A percentile compares a stretch with the other conserved stretches of the same genome.
Evolutionary conservation across 2,888 invertebrate species (phyloP).

Genomic region (Geotrupes spiniger): DNA sequence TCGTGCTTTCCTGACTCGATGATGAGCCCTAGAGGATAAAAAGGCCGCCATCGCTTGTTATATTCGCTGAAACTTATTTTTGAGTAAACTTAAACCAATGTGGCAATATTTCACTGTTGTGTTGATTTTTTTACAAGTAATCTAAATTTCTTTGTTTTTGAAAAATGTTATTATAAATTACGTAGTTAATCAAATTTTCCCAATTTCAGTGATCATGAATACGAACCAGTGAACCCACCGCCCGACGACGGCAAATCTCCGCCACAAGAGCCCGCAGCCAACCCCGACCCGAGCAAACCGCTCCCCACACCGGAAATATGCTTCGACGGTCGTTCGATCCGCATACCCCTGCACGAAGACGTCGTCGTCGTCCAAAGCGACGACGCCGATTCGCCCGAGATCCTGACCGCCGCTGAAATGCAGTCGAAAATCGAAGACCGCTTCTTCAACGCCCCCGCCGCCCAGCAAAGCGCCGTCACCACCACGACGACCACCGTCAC

Average conservation of each 20-base stretch:
- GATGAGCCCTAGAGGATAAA: too few species aligned
- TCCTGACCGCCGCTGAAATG: constrained; percentile 46
- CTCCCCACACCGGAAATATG: too few species aligned
- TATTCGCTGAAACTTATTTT: too few species aligned
- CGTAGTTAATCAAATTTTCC: too few species aligned
- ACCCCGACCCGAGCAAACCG: too few species aligned
- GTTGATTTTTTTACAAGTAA: too few species aligned
- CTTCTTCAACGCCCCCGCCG: constrained; percentile 54
- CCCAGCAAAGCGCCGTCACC: constrained; percentile 56
- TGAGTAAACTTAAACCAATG: too few species aligned
- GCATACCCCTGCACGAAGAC: constrained; percentile 46
- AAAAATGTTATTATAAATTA: too few species aligned
- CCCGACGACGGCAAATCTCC: constrained; percentile 41
- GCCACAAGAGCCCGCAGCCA: constrained; percentile 19
- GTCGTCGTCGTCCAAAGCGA: constrained; percentile 47
- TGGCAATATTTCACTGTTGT: too few species aligned
- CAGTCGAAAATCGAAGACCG: constrained; percentile 59
- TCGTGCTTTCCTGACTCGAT: too few species aligned
- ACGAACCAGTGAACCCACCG: constrained; percentile 83
- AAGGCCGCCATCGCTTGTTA: too few species aligned
- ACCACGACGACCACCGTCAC: constrained; percentile 21
- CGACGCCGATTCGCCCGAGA: constrained; percentile 43
- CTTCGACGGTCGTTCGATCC: constrained; percentile 12
- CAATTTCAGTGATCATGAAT: constrained; percentile 84
- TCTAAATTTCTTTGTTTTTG: too few species aligned